Base-by-base conservation (phyloP, 2,113 vertebrate genomes). In the Nothoprocta perdicaria region DNA sequence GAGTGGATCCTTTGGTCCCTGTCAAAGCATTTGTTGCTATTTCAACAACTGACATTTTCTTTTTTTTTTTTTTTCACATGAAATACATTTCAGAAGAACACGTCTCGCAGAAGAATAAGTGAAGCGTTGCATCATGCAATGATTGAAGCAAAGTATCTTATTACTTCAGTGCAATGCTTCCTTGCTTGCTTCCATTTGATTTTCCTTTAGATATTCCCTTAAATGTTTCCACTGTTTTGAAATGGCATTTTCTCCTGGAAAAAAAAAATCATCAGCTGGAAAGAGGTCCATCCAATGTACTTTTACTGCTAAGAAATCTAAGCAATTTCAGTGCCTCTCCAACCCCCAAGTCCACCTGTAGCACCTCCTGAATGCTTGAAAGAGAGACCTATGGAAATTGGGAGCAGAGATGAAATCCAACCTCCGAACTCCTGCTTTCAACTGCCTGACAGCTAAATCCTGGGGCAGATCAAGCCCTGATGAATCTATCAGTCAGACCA, bases 1-100 rank as follows among this genome's bases (percentile, higher is more conserved):
- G 16, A 93, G 84, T 38, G 77, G 72, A 80, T 92, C 45, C 60
- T 94, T 90, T 87, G 45, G 83, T 92, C 80, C 18, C 46, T 71
- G 40, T 88, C 74, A 81, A 61, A 88, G 48, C 1, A 1, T 79
- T 82, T 92, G 55, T 69, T 92, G 71, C 40, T 5, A 76, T 85
- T 92, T 95, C 76, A 91, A 60, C 60, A 85, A 74, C 82, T 69
- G 50, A 26, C 50, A 69, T 72, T 38, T 15, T n/a, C 65, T 68
- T 68, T 62, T 68, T 50, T 68, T 68, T 62, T 68, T 50, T 40
- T 76, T 63, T 76, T 79, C 52, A 10, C 7, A 43, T 87, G 80
- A 92, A 83, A 86, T 80, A 7, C 27, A 60, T 87, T 86, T 87
- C 60, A 77, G 50, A 84, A 69, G 21, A 76, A 72, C 0, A 0